Percentiles rank a stretch among this genome's conserved stretches.
These are phyloP conservation scores for Chrysemys picta DNA, from an alignment of 2,113 vertebrate species.

Conservation along the genomic window DNA sequence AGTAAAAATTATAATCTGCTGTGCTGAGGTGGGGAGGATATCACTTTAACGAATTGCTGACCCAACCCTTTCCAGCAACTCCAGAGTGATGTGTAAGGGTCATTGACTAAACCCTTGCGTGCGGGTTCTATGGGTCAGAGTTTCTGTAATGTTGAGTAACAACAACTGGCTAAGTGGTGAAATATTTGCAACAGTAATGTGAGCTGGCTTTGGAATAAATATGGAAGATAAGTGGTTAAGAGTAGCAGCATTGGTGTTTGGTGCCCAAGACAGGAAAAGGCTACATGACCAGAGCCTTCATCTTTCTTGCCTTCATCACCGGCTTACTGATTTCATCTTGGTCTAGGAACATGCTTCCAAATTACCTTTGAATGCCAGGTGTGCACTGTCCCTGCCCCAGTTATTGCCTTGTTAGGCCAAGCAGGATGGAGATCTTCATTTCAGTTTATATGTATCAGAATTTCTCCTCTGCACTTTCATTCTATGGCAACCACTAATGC, in stretches of 20 bases:
- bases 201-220: not conserved
- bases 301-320: not conserved
- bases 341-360: not conserved
- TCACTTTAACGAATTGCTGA: not conserved
- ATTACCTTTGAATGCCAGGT: not conserved
- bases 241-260: not conserved
- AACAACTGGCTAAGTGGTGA: not conserved
- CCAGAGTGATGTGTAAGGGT: not conserved
- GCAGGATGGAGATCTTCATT: not conserved
- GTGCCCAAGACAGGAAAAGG: not conserved
- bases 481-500: not conserved
- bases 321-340: not conserved
- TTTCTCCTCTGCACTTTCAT: not conserved
- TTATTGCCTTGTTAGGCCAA: not conserved
- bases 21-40: not conserved
- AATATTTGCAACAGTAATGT: not conserved
- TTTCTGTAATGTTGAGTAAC: not conserved
- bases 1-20: not conserved
- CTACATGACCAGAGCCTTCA: not conserved
- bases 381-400: too few species aligned
- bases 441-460: not conserved
- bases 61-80: conserved; percentile 12
- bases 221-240: not conserved
- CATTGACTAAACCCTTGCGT: not conserved
- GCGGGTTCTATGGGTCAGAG: not conserved